A percentile compares a stretch with the other conserved stretches of the same genome.
phyloP scores from a whole-genome alignment of 2,113 vertebrate genomes.

The Antigone vipio region DNA sequence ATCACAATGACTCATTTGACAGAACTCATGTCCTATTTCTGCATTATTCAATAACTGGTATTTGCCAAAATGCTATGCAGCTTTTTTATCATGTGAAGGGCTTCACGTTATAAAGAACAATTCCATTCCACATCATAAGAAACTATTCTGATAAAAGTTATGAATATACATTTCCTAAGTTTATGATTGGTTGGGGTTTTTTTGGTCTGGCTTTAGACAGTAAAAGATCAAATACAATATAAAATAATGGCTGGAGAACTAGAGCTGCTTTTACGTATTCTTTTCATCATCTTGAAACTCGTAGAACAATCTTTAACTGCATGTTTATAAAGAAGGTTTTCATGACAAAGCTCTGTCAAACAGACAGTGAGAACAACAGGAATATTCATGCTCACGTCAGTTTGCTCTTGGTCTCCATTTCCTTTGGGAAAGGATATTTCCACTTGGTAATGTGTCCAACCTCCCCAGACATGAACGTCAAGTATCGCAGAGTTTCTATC shows the following conservation, averaged over 20 bases:
- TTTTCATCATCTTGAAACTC: background rate
- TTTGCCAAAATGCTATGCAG: background rate
- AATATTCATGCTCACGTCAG: conserved; percentile 81
- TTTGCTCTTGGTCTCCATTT: conserved; percentile 93
- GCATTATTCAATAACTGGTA: background rate
- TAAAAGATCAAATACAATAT: background rate
- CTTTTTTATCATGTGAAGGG: background rate
- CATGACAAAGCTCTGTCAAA: background rate
- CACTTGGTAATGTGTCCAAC: conserved; percentile 96
- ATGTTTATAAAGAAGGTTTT: background rate
- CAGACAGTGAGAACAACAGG: background rate
- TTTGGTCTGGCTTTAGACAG: background rate
- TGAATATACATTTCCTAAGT: background rate
- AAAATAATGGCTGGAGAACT: background rate
- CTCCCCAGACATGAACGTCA: conserved; percentile 97
- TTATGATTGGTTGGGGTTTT: background rate
- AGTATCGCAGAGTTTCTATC: conserved; percentile 93
- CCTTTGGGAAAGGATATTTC: conserved; percentile 96
- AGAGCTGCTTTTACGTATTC: background rate
- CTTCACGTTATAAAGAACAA: background rate
- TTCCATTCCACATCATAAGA: background rate
- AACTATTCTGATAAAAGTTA: background rate
- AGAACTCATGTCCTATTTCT: background rate
- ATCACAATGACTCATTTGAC: background rate
- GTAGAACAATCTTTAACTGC: background rate